Percentiles rank a stretch among this genome's conserved stretches.
Conservation (phyloP, 2,113 vertebrate species). For the Corvus cornix region DNA sequence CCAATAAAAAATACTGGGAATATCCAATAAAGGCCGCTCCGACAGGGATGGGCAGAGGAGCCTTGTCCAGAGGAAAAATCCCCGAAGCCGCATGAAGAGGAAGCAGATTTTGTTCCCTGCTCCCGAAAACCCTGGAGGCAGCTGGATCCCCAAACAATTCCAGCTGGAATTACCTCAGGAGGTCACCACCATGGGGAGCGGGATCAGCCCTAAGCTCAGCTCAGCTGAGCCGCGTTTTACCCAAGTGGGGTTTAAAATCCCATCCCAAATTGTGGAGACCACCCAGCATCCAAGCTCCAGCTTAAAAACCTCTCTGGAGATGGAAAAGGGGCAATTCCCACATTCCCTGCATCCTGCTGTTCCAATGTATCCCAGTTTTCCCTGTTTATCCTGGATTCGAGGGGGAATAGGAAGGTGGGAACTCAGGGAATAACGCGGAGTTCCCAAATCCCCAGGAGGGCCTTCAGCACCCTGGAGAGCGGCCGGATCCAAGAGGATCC, state of each 20-base stretch:
- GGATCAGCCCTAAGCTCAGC: background rate
- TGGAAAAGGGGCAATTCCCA: background rate
- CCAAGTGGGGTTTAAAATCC: background rate
- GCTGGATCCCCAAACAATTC: background rate
- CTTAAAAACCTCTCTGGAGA: fast-evolving
- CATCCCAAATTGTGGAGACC: fast-evolving
- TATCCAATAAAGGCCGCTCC: background rate
- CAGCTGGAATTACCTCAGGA: background rate
- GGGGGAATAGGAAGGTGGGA: fast-evolving
- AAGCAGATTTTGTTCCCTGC: background rate
- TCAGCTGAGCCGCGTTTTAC: background rate
- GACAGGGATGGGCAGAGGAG: background rate
- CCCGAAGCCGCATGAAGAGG: fast-evolving
- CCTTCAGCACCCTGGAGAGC: conserved; percentile 60
- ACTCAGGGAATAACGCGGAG: fast-evolving
- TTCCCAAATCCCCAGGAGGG: background rate
- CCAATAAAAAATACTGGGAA: background rate
- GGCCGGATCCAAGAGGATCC: background rate
- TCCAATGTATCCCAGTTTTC: fast-evolving
- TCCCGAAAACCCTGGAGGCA: background rate
- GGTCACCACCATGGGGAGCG: background rate
- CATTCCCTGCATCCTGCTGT: background rate
- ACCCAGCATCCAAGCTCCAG: too few relatives aligned
- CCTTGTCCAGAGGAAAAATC: background rate
- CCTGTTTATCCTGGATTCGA: background rate